Evolutionary conservation across 2,888 invertebrate genomes (phyloP), one percentile per base, ranked within the genome.

Genomic region (Amphipyra berbera): DNA sequence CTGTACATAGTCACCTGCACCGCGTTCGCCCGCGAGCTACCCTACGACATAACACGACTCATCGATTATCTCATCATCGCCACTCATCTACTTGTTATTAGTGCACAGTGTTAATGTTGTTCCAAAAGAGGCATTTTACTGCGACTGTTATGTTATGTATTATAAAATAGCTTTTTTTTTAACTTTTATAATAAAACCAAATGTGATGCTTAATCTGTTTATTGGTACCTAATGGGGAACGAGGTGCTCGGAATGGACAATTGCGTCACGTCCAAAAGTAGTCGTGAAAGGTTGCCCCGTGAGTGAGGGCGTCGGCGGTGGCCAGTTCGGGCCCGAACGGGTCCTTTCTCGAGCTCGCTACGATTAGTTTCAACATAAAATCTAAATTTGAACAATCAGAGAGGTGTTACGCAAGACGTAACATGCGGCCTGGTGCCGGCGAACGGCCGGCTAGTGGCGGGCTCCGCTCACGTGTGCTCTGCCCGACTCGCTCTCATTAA

Each of bases 61-160:
- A 84, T 86, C 82, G 78, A 82, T 68, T 74, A 73, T 74, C 78
- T 87, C 86, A 88, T 89, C 85, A 86, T 89, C 85, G 82, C 82
- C 84, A 86, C 84, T 90, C 90, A 89, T 90, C 82, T 91, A 93
- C 91, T 94, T 89, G 94, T 94, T 94, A 93, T 93, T 92, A 91
- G 91, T 91, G 93, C 93, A 94, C 93, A 89, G 88, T 93, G 93
- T 94, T 94, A 90, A 88, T 87, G 90, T 91, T 90, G 84, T 90
- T 85, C 85, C 84, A 88, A 90, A 86, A 86, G 88, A 88, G 88
- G 87, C 89, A 88, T 89, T 89, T 88, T 89, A 88, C 85, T 90
- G 90, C 90, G 90, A 92, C 91, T 94, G 94, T 94, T 94, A 92
- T 86, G 90, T 93, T 91, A 92, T 93, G 89, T 93, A 91, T 92